Evolutionary conservation across 2,888 invertebrate species (phyloP).

Genomic region (Lasioglossum zephyrum): DNA sequence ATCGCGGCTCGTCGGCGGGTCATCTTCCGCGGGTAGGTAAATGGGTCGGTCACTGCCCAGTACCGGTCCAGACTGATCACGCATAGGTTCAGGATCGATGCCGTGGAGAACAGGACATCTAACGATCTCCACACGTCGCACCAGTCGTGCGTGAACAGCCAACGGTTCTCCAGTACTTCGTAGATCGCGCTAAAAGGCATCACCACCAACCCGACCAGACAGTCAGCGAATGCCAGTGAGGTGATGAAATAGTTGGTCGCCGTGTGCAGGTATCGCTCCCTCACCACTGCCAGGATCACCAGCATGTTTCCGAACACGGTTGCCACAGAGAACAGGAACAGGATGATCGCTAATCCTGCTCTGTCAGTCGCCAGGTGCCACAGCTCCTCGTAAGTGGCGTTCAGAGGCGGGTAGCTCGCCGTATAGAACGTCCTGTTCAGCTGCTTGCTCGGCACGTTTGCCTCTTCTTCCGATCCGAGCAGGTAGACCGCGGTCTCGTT

Average conservation of each 20-base stretch:
- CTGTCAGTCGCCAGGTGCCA: slow-evolving; percentile 88
- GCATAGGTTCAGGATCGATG: slow-evolving; percentile 98
- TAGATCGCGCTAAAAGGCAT: slow-evolving; percentile 98
- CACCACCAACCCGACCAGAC: slow-evolving; percentile 97
- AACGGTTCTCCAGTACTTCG: slow-evolving; percentile 94
- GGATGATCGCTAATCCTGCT: slow-evolving; percentile 91
- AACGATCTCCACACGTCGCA: slow-evolving; percentile 99
- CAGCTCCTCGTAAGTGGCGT: slow-evolving; percentile 74
- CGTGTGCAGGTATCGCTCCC: slow-evolving; percentile 97
- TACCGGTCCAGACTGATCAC: slow-evolving; percentile 98
- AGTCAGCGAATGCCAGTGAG: slow-evolving; percentile 98
- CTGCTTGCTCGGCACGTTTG: slow-evolving; percentile 67
- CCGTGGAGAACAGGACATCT: slow-evolving; percentile 98
- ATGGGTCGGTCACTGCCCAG: slow-evolving; percentile 99
- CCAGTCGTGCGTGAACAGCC: slow-evolving; percentile 98
- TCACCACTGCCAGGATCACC: slow-evolving; percentile 96
- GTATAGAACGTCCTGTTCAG: slow-evolving; percentile 76
- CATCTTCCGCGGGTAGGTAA: slow-evolving; percentile 98
- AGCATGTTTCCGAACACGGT: slow-evolving; percentile 98
- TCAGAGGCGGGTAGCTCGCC: slow-evolving; percentile 68
- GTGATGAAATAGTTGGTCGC: slow-evolving; percentile 99
- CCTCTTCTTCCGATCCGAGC: slow-evolving; percentile 79
- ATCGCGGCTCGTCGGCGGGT: slow-evolving; percentile 93
- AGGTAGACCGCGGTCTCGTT: slow-evolving; percentile 81
- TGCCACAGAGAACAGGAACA: slow-evolving; percentile 94